Conservation (phyloP, 2,113 vertebrate genomes). For the Aegotheles bennettii region DNA sequence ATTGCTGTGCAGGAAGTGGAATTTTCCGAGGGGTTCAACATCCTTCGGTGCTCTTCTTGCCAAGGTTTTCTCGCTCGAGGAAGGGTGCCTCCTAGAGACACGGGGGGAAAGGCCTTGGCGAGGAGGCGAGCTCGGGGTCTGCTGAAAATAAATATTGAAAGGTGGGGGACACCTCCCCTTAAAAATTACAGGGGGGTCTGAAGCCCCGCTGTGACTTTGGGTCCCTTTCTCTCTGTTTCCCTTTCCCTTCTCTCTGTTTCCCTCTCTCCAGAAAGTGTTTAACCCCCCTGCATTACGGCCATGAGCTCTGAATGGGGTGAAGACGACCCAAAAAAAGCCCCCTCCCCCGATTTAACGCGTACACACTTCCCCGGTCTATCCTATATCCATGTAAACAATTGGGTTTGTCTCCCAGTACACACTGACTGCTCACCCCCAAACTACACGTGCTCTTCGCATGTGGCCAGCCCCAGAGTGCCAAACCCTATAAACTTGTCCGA, state of each 20-base stretch:
- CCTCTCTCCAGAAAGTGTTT: neutral
- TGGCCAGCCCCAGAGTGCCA: neutral
- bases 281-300: neutral
- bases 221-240: neutral
- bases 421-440: neutral
- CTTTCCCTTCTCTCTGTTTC: neutral
- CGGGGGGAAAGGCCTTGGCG: neutral
- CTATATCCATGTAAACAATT: neutral
- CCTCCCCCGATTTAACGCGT: neutral
- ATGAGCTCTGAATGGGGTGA: neutral
- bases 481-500: neutral
- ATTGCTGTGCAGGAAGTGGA: conserved; percentile 60
- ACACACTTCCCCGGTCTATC: neutral
- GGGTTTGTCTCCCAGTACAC: neutral
- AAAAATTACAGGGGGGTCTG: neutral
- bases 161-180: neutral
- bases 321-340: neutral
- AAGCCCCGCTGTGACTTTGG: neutral
- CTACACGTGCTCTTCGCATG: neutral
- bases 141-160: neutral
- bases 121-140: neutral
- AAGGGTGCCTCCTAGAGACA: conserved; percentile 42
- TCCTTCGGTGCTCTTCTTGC: conserved; percentile 41
- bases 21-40: conserved; percentile 57
- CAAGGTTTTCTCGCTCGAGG: conserved; percentile 4